Conservation (phyloP, 1,140 invertebrate species). For the Cotesia glomerata region DNA sequence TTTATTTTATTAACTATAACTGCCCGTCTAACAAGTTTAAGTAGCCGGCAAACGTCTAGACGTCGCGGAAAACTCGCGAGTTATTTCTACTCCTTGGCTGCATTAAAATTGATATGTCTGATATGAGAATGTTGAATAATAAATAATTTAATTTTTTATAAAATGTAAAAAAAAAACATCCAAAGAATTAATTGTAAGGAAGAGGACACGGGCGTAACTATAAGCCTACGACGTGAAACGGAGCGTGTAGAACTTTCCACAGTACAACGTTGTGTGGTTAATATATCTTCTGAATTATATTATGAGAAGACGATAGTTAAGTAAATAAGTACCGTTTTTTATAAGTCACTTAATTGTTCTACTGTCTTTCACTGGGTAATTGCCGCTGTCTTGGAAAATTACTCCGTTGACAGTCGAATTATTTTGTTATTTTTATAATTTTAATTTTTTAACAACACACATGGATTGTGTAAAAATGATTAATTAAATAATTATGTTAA, state of each 20-base stretch:
- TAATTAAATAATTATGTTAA: too few relatives aligned
- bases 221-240: constrained; percentile 19
- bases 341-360: not conserved
- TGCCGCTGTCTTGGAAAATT: too few relatives aligned
- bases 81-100: too few relatives aligned
- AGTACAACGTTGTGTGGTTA: not conserved
- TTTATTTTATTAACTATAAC: not conserved
- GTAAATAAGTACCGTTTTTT: not conserved
- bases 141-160: too few relatives aligned
- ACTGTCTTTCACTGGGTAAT: too few relatives aligned
- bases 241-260: constrained; percentile 24
- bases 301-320: not conserved
- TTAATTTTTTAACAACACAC: too few relatives aligned
- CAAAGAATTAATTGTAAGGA: not conserved
- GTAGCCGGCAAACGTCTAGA: not conserved
- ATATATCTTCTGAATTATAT: not conserved
- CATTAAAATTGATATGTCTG: too few relatives aligned
- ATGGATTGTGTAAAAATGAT: too few relatives aligned
- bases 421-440: too few relatives aligned
- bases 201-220: not conserved
- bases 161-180: too few relatives aligned
- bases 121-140: too few relatives aligned
- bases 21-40: not conserved
- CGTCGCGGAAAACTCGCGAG: not conserved
- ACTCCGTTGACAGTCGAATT: too few relatives aligned